Percentiles rank a stretch among this genome's conserved stretches.
These are phyloP conservation scores for Acleris sparsana DNA, from an alignment of 2,888 invertebrate species.

Conservation along the genomic window DNA sequence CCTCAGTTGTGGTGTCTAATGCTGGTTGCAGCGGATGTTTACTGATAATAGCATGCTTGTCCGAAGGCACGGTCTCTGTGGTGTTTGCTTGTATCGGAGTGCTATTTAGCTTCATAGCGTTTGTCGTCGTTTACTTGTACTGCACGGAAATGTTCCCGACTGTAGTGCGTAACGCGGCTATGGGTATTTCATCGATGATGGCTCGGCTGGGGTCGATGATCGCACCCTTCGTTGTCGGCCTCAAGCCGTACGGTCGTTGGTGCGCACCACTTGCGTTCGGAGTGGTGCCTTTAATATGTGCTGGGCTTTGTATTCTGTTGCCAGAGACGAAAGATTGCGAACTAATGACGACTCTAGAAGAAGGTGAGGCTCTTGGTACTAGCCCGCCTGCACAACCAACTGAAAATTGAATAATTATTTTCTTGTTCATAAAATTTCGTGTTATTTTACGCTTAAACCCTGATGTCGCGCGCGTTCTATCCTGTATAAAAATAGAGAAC, in stretches of 20 bases:
- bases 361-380: constrained; percentile 84
- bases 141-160: constrained; percentile 95
- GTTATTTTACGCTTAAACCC: no score
- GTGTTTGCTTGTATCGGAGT: constrained; percentile 88
- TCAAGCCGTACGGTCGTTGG: constrained; percentile 82
- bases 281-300: constrained; percentile 85
- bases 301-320: constrained; percentile 84
- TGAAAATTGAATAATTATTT: no score
- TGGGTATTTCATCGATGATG: constrained; percentile 93
- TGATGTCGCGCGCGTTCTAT: no score
- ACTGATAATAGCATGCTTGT: constrained; percentile 84
- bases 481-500: no score
- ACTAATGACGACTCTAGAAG: constrained; percentile 89
- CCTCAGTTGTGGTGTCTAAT: constrained; percentile 84
- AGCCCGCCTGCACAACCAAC: constrained; percentile 9
- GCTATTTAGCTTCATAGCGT: constrained; percentile 90
- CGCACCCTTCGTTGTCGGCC: constrained; percentile 89
- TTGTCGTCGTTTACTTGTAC: constrained; percentile 92
- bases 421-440: no score
- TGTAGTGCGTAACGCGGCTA: constrained; percentile 91
- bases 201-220: constrained; percentile 92
- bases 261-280: constrained; percentile 89
- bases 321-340: constrained; percentile 91
- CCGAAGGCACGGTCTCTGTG: constrained; percentile 68
- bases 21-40: constrained; percentile 83